These are phyloP conservation scores for Alauda arvensis DNA, from an alignment of 2,797 vertebrate genomes.

Conservation along the genomic window DNA sequence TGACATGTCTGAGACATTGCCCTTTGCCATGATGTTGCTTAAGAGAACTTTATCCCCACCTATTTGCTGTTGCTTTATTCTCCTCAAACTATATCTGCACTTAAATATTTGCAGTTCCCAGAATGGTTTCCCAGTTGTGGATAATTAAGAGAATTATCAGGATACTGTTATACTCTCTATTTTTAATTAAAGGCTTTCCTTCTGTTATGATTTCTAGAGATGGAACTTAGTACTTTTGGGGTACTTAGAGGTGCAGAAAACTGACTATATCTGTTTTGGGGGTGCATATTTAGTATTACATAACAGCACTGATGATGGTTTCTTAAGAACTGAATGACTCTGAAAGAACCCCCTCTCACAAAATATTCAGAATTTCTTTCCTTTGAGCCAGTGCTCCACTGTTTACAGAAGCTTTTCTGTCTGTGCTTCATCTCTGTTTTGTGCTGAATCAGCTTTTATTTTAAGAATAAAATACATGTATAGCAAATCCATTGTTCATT, in stretches of 20 bases:
- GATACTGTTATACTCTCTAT: not conserved
- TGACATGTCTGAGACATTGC: not conserved
- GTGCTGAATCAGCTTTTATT: not conserved
- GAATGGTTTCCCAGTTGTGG: not conserved
- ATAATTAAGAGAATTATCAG: not conserved
- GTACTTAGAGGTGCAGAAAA: not conserved
- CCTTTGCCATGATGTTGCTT: not conserved
- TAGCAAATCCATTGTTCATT: not conserved
- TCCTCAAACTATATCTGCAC: not conserved
- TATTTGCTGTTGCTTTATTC: not conserved
- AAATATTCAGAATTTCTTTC: not conserved
- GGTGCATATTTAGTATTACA: not conserved
- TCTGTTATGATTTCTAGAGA: not conserved
- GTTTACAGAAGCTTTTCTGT: not conserved
- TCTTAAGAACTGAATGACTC: not conserved
- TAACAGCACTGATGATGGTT: not conserved
- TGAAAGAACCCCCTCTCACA: accelerated
- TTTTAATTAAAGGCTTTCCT: not conserved
- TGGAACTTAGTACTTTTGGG: not conserved
- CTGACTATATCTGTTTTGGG: not conserved
- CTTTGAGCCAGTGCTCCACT: not conserved
- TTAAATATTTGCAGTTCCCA: not conserved
- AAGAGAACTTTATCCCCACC: not conserved
- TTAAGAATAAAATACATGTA: not conserved
- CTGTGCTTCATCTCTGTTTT: not conserved